These are phyloP conservation scores for Brachyalestes nurse DNA, from an alignment of 2,797 vertebrate genomes.

Conservation along the genomic window DNA sequence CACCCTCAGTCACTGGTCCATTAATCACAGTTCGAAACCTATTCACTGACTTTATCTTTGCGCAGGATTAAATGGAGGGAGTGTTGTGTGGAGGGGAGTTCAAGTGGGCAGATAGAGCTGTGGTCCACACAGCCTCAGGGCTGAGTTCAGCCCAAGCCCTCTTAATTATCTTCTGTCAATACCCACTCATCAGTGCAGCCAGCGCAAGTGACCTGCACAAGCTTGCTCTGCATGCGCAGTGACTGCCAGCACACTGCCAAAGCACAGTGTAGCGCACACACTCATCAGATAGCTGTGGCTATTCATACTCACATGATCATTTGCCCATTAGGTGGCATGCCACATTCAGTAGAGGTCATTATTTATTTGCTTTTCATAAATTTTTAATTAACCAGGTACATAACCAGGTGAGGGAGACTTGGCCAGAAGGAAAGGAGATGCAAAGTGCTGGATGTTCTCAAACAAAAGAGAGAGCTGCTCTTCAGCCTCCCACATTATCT, in stretches of 20 bases:
- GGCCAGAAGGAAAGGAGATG: slow-evolving; percentile 19
- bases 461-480: slow-evolving; percentile 40
- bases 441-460: slow-evolving; percentile 14
- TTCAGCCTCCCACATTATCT: slow-evolving; percentile 38
- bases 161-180: slow-evolving; percentile 53
- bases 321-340: background rate
- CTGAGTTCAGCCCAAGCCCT: slow-evolving; percentile 29
- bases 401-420: background rate
- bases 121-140: slow-evolving; percentile 11
- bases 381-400: background rate
- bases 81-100: background rate
- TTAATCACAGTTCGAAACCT: slow-evolving; percentile 29
- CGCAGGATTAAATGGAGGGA: slow-evolving; percentile 18
- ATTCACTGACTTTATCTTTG: slow-evolving; percentile 6
- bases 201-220: slow-evolving; percentile 13
- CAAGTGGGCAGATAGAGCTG: slow-evolving; percentile 8
- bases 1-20: background rate
- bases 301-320: too few species aligned
- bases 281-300: slow-evolving; percentile 2
- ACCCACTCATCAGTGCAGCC: slow-evolving; percentile 33
- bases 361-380: background rate
- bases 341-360: background rate
- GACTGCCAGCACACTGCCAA: background rate
- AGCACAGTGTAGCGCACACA: background rate
- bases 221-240: slow-evolving; percentile 17